Base-by-base conservation (phyloP, 2,888 invertebrate genomes). In the Limnephilus rhombicus region DNA sequence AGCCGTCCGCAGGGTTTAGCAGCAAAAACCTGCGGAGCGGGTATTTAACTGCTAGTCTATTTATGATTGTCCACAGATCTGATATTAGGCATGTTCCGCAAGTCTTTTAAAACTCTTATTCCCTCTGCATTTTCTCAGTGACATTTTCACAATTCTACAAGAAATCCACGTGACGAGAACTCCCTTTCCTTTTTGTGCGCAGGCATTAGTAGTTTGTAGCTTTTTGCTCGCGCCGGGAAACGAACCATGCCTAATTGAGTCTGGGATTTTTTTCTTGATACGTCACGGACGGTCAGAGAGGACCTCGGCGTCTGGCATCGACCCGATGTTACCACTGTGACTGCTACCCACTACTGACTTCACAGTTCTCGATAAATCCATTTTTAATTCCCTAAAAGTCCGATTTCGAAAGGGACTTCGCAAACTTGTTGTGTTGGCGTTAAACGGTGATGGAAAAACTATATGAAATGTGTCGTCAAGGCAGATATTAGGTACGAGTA, bases 191-290 rank as follows among this genome's bases (percentile, higher is more conserved):
- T 34, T 82, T 82, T 83, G 31, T 83, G 37, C 37, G 37, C 15
- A 34, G 37, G 86, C 86, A 86, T 53, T 86, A 49, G 49, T 53
- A 49, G 86, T 29, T 68, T 68, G 53, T 3, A 86, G 88, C 37
- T 80, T 68, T 88, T 88, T 88, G 80, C 88, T 37, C 37, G 88
- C 88, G 34, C 34, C 80, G 88, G 88, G 68, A 88, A 88, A 80
- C 37, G 80, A 88, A 88, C 88, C 68, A 34, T 24, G 24, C 88
- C 88, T 88, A 88, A 88, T 88, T 86, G 85, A 45, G 85, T 86
- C n/a, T 41, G 85, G 0, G 85, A 29, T 86, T 86, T 86, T 86
- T 86, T 86, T 24, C 45, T 88, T 80, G 88, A 88, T 80, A 80
- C 80, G 80, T 31, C 88, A 80, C 80, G 88, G 88, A 80, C 37